phyloP scores from a whole-genome alignment of 1,140 invertebrate genomes.

The Idris sp. region DNA sequence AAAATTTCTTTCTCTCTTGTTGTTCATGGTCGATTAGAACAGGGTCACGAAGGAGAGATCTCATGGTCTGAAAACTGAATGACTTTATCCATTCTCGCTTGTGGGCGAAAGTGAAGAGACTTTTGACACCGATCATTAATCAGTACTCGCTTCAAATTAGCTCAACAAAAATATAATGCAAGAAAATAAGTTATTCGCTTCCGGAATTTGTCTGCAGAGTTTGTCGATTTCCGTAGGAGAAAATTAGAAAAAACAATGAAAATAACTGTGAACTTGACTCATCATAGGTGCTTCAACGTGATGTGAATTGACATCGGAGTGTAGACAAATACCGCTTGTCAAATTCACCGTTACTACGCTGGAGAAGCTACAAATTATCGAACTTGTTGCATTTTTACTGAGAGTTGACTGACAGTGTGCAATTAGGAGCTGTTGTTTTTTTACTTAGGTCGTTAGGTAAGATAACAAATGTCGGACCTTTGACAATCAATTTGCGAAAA shows the following conservation, averaged over 20 bases:
- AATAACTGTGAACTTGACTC: conserved; percentile 75
- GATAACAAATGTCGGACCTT: no score
- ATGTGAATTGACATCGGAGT: conserved; percentile 17
- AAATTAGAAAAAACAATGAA: conserved; percentile 67
- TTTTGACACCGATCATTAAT: conserved; percentile 48
- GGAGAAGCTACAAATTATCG: conserved; percentile 47
- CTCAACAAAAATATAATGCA: no score
- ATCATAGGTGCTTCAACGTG: no score
- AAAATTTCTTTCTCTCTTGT: conserved; percentile 59
- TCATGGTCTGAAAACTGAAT: conserved; percentile 43
- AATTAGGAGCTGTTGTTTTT: conserved; percentile 53
- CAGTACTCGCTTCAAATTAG: conserved; percentile 55
- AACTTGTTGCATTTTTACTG: no score
- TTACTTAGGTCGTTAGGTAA: no score
- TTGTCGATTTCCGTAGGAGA: no score
- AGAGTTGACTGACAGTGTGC: conserved; percentile 33
- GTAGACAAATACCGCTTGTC: conserved; percentile 31
- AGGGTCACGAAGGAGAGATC: conserved; percentile 62
- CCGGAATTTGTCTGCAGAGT: no score
- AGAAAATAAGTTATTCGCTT: no score
- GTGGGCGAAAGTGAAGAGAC: conserved; percentile 58
- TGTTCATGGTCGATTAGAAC: conserved; percentile 62
- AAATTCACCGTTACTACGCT: conserved; percentile 48
- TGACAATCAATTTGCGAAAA: no score
- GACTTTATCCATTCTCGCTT: no score